Evolutionary conservation across 2,797 vertebrate species (phyloP).

Genomic region (Saxicola maurus): DNA sequence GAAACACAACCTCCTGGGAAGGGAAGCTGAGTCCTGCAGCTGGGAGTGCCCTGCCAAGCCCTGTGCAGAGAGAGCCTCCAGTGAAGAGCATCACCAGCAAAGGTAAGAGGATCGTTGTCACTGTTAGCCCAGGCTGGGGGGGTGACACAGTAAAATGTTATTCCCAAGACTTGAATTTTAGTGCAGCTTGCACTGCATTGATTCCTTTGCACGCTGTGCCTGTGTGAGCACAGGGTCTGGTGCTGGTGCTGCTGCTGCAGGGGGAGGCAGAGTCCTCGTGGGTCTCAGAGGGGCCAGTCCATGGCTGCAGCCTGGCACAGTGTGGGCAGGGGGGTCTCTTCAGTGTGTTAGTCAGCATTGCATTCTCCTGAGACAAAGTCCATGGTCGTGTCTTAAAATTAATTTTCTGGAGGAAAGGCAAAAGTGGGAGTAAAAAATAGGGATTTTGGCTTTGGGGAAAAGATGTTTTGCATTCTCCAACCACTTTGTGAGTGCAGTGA

Average conservation of each 20-base stretch:
- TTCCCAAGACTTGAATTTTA: neutral
- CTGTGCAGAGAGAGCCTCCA: constrained; percentile 45
- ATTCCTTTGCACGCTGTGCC: neutral
- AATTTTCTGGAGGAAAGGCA: neutral
- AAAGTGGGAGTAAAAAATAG: neutral
- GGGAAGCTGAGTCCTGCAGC: constrained; percentile 69
- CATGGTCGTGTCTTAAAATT: neutral
- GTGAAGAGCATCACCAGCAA: constrained; percentile 57
- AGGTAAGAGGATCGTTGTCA: constrained; percentile 46
- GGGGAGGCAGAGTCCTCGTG: accelerated
- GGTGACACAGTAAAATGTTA: neutral
- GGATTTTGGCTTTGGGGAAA: neutral
- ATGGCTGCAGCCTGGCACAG: neutral
- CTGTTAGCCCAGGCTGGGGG: neutral
- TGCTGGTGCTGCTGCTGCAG: neutral
- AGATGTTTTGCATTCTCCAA: neutral
- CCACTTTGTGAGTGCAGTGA: neutral
- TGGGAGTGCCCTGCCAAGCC: constrained; percentile 69
- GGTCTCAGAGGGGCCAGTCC: neutral
- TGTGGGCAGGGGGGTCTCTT: neutral
- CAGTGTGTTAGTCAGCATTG: accelerated
- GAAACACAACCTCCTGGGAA: constrained; percentile 75
- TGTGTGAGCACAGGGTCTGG: neutral
- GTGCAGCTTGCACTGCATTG: accelerated
- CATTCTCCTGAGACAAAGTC: neutral